Evolutionary conservation across 2,888 invertebrate genomes (phyloP).

Genomic region (Drosophila pseudotakahashii): DNA sequence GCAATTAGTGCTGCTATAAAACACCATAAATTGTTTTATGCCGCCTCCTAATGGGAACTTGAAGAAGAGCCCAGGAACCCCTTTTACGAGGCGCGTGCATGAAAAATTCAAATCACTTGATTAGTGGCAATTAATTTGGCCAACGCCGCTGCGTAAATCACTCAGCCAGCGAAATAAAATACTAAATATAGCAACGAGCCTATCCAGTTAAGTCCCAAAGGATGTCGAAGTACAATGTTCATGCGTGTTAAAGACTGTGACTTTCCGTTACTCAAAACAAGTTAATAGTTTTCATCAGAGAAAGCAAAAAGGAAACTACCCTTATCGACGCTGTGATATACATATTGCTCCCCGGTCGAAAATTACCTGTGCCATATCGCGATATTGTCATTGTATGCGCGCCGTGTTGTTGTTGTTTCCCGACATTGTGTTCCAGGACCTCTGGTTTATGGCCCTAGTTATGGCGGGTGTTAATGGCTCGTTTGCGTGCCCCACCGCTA

Average conservation of each 20-base stretch:
- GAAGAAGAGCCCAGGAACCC: conserved; percentile 31
- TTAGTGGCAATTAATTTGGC: conserved; percentile 67
- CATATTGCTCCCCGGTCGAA: conserved; percentile 13
- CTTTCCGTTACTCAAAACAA: background rate
- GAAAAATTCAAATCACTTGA: conserved; percentile 73
- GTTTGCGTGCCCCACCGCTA: conserved; percentile 61
- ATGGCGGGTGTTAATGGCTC: conserved; percentile 67
- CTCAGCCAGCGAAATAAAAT: conserved; percentile 3
- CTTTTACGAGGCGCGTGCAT: conserved; percentile 53
- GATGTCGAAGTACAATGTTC: conserved; percentile 6
- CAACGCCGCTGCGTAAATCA: conserved; percentile 47
- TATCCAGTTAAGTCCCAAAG: background rate
- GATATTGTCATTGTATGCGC: conserved; percentile 31
- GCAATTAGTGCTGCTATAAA: conserved; percentile 65
- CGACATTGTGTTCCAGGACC: conserved; percentile 20
- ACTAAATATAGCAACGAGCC: background rate
- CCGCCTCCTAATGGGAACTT: conserved; percentile 33
- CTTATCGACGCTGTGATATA: conserved; percentile 12
- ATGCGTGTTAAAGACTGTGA: conserved; percentile 16
- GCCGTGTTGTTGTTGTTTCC: conserved; percentile 4
- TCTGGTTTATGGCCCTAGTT: conserved; percentile 54
- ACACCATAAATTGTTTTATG: conserved; percentile 54
- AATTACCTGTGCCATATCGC: conserved; percentile 22
- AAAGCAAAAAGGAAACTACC: conserved; percentile 1
- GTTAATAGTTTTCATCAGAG: conserved; percentile 1